Base-by-base conservation (phyloP, 2,113 vertebrate genomes). In the Conger conger region DNA sequence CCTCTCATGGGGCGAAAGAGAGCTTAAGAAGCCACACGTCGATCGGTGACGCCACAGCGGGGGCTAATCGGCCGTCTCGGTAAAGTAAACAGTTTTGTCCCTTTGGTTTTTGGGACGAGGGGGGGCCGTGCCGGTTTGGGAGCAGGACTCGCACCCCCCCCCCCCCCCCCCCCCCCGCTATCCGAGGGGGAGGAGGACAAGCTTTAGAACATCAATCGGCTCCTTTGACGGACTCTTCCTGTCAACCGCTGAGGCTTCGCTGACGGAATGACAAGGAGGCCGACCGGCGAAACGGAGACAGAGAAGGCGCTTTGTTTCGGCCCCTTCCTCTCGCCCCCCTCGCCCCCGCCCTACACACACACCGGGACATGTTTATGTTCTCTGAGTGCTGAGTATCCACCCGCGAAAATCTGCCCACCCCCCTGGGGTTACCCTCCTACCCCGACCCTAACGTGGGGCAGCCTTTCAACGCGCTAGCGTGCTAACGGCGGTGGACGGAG, bases 31-130 rank as follows among this genome's bases (percentile, higher is more conserved):
- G 0, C 36, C 40, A 87, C 88, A 9, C 79, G 76, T 82, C 84
- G 88, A 30, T 88, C n/a, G n/a, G 37, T 77, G 88, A 88, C 84
- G 80, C 84, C 89, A 80, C 90, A 92, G 89, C 88, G 82, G 91
- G 92, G 93, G 85, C 89, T 91, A 89, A 91, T 92, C 92, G 91
- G 88, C 87, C 82, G 84, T 87, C 91, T 88, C 82, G 87, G 85
- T n/a, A 89, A 89, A 88, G 90, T 85, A 91, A 90, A 92, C 84
- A 89, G 88, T 63, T 79, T 81, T 83, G 33, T 36, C 9, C 42
- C 63, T 6, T 63, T 27, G 0, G 5, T 63, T 63, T 63, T 63
- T 50, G 8, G 45, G 45, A 8, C 3, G 45, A 11, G 8, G 45
- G 0, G 45, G 57, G 57, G 18, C 20, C 9, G 23, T 83, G 86